Base-by-base conservation (phyloP, 2,113 vertebrate species). In the Glareola pratincola region DNA sequence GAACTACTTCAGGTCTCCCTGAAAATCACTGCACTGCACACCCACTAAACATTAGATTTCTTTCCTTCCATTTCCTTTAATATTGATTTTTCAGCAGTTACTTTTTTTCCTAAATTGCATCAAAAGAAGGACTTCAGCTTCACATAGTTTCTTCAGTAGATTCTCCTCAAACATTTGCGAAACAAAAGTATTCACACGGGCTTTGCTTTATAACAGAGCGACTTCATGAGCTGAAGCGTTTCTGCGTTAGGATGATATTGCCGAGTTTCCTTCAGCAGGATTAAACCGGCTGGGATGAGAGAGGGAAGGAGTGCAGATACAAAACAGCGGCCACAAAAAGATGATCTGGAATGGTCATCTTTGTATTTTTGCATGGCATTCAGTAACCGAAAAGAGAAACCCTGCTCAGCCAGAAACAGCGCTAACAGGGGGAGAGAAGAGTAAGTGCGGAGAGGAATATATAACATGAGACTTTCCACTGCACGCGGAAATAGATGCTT, bases 161-260 rank as follows among this genome's bases (percentile, higher is more conserved):
- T 36, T 12, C 36, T 76, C 47, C 63, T 47, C 23, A 47, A 85
- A 34, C 7, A 15, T 57, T 37, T 62, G 9, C 21, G 32, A 57
- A 89, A 36, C 10, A 11, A 3, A 78, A 83, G 11, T 18, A 14
- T 39, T n/a, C 24, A 67, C n/a, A 73, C 6, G 30, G 0, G 1
- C 43, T 80, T 72, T 64, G 5, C 22, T 85, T 54, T 51, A 5
- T 30, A 73, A 32, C 16, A 32, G 19, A 39, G 81, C 4, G 18
- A 37, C 22, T 22, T 56, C 12, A 43, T 6, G 18, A 90, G 8
- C 26, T 51, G 54, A 69, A 41, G 36, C 3, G 41, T 64, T 56
- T 47, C n/a, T 51, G 7, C 13, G 3, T 27, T 39, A 22, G 2
- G 7, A 17, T 22, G 14, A 4, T 20, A 56, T 9, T 0, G 1